Evolutionary conservation across 92 coral and sea anemone species (phyloP), one percentile per base, ranked within the genome.

Genomic region (Plumapathes pennacea): DNA sequence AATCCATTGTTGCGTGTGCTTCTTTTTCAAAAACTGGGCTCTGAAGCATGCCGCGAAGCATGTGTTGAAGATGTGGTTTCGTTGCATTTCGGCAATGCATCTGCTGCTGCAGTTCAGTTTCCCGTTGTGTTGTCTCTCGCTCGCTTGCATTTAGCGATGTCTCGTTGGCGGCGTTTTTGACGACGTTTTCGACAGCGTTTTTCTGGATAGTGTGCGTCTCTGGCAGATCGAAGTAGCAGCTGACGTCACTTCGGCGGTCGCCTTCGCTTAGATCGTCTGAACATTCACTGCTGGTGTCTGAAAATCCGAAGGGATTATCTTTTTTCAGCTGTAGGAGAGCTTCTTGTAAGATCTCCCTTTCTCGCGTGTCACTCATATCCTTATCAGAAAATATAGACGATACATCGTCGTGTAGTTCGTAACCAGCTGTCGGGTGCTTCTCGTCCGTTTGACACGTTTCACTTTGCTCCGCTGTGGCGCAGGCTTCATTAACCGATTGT

Each of bases 201-300:
- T n/a, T n/a, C 52, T 77, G 71, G n/a, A 78, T 52, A 12, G 82
- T 77, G 10, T 69, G 47, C 54, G 82, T 88, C 47, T 88, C 96
- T 27, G 67, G 76, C 26, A 81, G 59, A 9, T 72, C 49, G 50
- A 70, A 69, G 34, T 68, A 65, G 24, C 66, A 58, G 36, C 76
- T 83, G 33, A 80, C 57, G 43, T 83, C 83, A 26, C 57, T 68
- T 68, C 65, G 50, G 7, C 40, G 6, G 13, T 67, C 66, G 10
- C 39, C 41, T 11, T 49, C 53, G 34, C 61, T 83, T 40, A 62
- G 37, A 51, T 88, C 90, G 23, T 88, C 96, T 17, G 86, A 88
- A 8, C 71, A 73, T 39, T 88, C 96, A 50, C 96, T 88, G 38
- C 71, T 71, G 2, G 90, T 77, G 50, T 88, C 96, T 4, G 80